Base-by-base conservation (phyloP, 2,888 invertebrate genomes). In the Calameuta pallipes region DNA sequence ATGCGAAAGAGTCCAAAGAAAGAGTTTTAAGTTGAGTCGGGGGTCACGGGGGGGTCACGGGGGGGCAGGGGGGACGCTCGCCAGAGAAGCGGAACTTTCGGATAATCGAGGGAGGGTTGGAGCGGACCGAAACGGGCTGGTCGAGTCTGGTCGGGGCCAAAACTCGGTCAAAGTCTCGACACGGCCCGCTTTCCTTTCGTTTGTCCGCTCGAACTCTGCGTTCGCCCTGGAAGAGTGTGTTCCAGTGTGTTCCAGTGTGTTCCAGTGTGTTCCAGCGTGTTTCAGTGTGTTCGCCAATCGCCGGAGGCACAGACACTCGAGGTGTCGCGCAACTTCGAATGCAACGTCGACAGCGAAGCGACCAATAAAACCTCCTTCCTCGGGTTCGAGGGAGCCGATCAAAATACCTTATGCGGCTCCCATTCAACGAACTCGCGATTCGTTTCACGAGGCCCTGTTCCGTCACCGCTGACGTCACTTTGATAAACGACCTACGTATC, bases 91-190 rank as follows among this genome's bases (percentile, higher is more conserved):
- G 23, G 41, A 56, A 56, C 41, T 56, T 56, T 56, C 41, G 41
- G 41, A 56, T 56, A 56, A 56, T 56, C 41, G 41, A 56, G 41
- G 41, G 41, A 56, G 41, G 41, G 41, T 11, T 37, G 37, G 37
- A 37, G 37, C 13, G 4, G 1, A 13, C 13, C 13, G 37, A 13
- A 37, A 13, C 30, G 30, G 70, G 70, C 13, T 71, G 71, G 71
- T 23, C 71, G 71, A 30, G 71, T 71, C 31, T 85, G 85, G 86
- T 86, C 83, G 87, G 88, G 86, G 85, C 88, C 88, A 90, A 90
- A 90, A 90, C 90, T 90, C 90, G 90, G 90, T 90, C 90, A 90
- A 90, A 90, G 90, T 90, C 90, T 90, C 89, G 88, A 87, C 88
- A 82, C 71, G 84, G 83, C 85, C 80, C 84, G 88, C 90, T 87